A percentile compares a stretch with the other conserved stretches of the same genome.
Evolutionary conservation across 1,140 invertebrate genomes (phyloP).

Genomic region (Akabosia matsudoensis): DNA sequence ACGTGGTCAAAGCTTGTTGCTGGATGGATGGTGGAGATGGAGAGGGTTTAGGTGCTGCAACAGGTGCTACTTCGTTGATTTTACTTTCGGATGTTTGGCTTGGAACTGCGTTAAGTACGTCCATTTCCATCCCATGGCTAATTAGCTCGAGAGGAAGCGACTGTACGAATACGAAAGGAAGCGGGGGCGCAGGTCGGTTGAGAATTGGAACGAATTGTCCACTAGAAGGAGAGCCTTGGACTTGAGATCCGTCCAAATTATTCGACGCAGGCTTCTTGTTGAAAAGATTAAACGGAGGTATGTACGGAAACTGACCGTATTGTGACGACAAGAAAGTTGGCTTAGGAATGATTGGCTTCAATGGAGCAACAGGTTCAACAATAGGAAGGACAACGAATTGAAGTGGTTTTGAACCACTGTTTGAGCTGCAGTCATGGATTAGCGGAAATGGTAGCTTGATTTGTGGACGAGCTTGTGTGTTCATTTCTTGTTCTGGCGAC

Average conservation of each 20-base stretch:
- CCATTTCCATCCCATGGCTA: not conserved
- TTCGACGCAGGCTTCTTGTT: not conserved
- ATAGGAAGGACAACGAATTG: slow-evolving; percentile 9
- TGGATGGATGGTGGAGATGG: not conserved
- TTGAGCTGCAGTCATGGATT: not conserved
- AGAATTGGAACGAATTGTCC: slow-evolving; percentile 15
- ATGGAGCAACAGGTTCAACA: slow-evolving; percentile 7
- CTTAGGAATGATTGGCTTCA: not conserved
- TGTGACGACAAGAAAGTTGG: not conserved
- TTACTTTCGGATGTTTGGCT: not conserved
- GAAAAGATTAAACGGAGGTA: slow-evolving; percentile 10
- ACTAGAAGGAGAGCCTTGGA: not conserved
- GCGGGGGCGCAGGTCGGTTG: not conserved
- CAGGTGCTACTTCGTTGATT: not conserved
- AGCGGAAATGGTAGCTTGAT: slow-evolving; percentile 15
- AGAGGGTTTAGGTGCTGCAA: not conserved
- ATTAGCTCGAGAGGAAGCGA: slow-evolving; percentile 7
- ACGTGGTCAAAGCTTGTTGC: not conserved
- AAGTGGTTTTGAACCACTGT: slow-evolving; percentile 1
- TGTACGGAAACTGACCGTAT: slow-evolving; percentile 11
- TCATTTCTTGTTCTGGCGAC: slow-evolving; percentile 1
- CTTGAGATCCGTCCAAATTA: not conserved
- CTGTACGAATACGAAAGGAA: slow-evolving; percentile 1
- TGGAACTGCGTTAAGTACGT: not conserved
- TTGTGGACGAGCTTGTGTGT: not conserved